These are phyloP conservation scores for Halisarca cf. caerulea DNA, from an alignment of 37 sponge, comb jelly and placozoan species.

Conservation along the genomic window DNA sequence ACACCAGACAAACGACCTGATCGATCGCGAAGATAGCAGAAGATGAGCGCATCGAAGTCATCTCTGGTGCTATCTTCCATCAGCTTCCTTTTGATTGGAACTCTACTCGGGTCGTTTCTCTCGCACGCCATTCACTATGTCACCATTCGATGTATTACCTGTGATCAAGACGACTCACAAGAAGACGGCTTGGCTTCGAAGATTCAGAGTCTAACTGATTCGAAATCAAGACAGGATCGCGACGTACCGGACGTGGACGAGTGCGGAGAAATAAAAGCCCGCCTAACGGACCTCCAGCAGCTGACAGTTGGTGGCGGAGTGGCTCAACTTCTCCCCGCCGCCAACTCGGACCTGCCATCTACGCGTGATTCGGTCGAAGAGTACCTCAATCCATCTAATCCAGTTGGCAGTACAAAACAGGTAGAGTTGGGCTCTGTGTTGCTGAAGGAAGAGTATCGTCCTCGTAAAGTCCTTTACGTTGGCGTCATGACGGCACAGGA, in stretches of 20 bases:
- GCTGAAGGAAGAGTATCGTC: constrained; percentile 43
- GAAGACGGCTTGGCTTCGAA: not conserved
- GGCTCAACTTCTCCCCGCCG: not conserved
- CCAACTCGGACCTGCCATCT: constrained; percentile 2
- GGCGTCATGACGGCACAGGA: constrained; percentile 67
- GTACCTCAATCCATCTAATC: constrained; percentile 15
- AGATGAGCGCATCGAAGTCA: not conserved
- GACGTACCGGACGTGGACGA: not conserved
- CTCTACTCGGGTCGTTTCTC: not conserved
- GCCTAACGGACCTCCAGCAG: not conserved
- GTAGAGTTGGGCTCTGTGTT: constrained; percentile 10
- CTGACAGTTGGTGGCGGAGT: not conserved
- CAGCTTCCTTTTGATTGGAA: not conserved
- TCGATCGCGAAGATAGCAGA: no score
- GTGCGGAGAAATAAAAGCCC: not conserved
- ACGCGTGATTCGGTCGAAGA: constrained; percentile 5
- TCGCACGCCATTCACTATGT: constrained; percentile 2
- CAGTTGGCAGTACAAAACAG: not conserved
- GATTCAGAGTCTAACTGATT: not conserved
- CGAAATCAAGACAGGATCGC: not conserved
- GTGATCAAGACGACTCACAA: not conserved
- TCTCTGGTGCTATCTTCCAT: not conserved
- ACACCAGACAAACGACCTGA: no score
- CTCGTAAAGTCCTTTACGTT: constrained; percentile 47
- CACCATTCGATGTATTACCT: not conserved